These are phyloP conservation scores for Leucoraja erinaceus DNA, from an alignment of 2,113 vertebrate genomes.

Conservation along the genomic window DNA sequence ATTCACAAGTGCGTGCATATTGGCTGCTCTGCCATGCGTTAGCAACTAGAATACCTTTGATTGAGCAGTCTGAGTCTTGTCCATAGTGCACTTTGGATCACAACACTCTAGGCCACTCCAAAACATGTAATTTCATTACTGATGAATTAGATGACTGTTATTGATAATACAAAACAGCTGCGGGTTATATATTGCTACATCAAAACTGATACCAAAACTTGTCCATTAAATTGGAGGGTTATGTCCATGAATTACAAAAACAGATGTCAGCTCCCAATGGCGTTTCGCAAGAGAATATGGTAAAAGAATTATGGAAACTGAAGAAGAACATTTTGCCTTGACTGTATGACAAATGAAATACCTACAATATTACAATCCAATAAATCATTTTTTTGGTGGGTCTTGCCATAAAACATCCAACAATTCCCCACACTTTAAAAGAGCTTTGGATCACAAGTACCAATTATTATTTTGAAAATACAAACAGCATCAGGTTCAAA, in stretches of 20 bases:
- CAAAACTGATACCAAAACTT: slow-evolving; percentile 62
- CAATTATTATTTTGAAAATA: not conserved
- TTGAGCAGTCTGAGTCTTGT: not conserved
- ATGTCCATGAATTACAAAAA: slow-evolving; percentile 25
- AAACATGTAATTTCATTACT: slow-evolving; percentile 29
- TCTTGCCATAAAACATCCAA: not conserved
- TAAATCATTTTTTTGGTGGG: slow-evolving; percentile 18
- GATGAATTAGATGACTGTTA: slow-evolving; percentile 51
- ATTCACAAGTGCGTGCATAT: not conserved
- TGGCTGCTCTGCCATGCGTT: not conserved
- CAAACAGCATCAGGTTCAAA: not conserved
- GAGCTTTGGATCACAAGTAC: not conserved
- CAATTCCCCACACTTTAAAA: not conserved
- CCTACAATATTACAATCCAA: slow-evolving; percentile 1
- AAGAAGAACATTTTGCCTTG: slow-evolving; percentile 30
- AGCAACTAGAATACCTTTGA: not conserved
- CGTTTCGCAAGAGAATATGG: not conserved
- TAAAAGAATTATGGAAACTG: slow-evolving; percentile 31
- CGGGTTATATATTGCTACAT: slow-evolving; percentile 54
- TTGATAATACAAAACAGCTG: slow-evolving; percentile 61
- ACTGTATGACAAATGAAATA: slow-evolving; percentile 34
- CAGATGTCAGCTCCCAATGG: slow-evolving; percentile 34
- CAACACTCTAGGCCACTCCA: not conserved
- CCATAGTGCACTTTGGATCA: slow-evolving; percentile 10
- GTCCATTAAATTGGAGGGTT: slow-evolving; percentile 17